Conservation (phyloP, 2,888 invertebrate species). For the Patella ulyssiponensis region DNA sequence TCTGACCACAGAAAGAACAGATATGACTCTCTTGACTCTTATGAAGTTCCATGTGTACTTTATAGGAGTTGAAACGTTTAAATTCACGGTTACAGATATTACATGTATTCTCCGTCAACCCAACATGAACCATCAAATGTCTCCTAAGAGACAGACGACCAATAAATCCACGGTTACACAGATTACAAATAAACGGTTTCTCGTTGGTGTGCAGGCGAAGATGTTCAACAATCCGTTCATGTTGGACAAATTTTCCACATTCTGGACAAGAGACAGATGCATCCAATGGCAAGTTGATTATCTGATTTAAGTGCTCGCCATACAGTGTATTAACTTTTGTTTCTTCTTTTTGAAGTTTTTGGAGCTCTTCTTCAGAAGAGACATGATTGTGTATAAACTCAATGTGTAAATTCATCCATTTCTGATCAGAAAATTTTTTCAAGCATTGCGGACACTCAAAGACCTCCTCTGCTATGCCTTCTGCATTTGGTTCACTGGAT, state of each 20-base stretch:
- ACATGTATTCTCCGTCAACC: conserved; percentile 56
- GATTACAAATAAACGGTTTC: conserved; percentile 59
- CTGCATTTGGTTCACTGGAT: conserved; percentile 33
- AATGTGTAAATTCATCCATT: conserved; percentile 59
- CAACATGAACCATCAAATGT: conserved; percentile 62
- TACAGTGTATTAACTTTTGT: conserved; percentile 52
- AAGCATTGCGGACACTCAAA: conserved; percentile 59
- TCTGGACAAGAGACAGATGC: conserved; percentile 57
- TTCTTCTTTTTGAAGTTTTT: conserved; percentile 47
- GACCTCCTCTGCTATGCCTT: conserved; percentile 31
- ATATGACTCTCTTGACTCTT: conserved; percentile 73
- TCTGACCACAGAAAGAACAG: conserved; percentile 87
- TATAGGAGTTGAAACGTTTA: conserved; percentile 49
- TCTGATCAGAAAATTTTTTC: conserved; percentile 60
- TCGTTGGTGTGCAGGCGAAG: conserved; percentile 60
- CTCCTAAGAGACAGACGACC: conserved; percentile 57
- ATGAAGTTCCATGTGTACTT: conserved; percentile 55
- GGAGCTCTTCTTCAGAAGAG: conserved; percentile 53
- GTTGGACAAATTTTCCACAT: conserved; percentile 55
- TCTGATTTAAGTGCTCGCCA: conserved; percentile 41
- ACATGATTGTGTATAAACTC: conserved; percentile 58
- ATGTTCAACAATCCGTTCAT: conserved; percentile 60
- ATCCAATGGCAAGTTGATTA: conserved; percentile 43
- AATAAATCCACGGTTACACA: conserved; percentile 58
- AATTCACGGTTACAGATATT: conserved; percentile 60